Base-by-base conservation (phyloP, 2,797 vertebrate genomes). In the Sebastiscus tertius region DNA sequence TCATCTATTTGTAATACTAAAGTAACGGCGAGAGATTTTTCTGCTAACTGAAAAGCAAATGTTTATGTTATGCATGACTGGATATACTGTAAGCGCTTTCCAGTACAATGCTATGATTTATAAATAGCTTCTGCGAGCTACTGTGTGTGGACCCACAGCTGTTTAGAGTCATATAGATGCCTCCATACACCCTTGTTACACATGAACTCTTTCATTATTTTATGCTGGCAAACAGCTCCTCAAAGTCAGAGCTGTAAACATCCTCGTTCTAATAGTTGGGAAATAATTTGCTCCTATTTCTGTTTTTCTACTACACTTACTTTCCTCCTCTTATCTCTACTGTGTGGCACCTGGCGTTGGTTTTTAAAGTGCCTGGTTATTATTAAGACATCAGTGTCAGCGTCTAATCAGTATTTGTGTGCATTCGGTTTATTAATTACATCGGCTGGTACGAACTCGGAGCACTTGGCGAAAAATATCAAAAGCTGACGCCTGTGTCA, bases 401-500 rank as follows among this genome's bases (percentile, higher is more conserved):
- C 1, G 3, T 87, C 75, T 88, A 89, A 90, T 93, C 88, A 84
- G 81, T 88, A 90, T 92, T 91, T 94, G 88, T 92, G 88, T 90
- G 89, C 83, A 75, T 90, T 93, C 85, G 87, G 76, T 88, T 93
- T 94, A 91, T 94, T 95, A 93, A 94, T 94, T 94, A 92, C 85
- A 84, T 89, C 55, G 82, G 90, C 92, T 93, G 83, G 85, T 95
- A 90, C 80, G 61, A 94, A 94, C 91, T 92, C 90, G 49, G 84
- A 90, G 82, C 89, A 85, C 90, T 90, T 91, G 88, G 92, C 83
- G 88, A 90, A 90, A 92, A 93, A 93, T 61, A 94, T 94, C 89
- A 91, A 94, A 94, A 93, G 88, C 94, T 95, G 94, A 96, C 91
- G 92, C 92, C 91, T 92, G 92, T 92, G 94, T 93, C 92, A 93